phyloP scores from a whole-genome alignment of 1,140 invertebrate genomes.

The Venturia canescens region DNA sequence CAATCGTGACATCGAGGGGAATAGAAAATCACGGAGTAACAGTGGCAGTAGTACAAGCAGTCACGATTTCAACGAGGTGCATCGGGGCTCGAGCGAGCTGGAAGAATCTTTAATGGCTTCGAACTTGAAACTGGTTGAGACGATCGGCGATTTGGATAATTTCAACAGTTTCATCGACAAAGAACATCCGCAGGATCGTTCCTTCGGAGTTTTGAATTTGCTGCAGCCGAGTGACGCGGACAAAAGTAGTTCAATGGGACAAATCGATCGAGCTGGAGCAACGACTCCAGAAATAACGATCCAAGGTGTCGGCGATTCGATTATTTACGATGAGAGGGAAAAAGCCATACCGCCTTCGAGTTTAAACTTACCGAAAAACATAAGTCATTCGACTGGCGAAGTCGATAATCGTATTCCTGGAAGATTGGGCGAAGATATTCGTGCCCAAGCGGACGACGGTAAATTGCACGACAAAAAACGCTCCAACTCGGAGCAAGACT shows the following conservation, averaged over 20 bases:
- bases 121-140: not conserved
- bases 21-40: slow-evolving; percentile 52
- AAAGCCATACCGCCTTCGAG: slow-evolving; percentile 77
- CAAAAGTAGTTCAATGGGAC: slow-evolving; percentile 52
- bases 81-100: not conserved
- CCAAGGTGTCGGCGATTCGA: slow-evolving; percentile 59
- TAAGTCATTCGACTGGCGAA: slow-evolving; percentile 84
- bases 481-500: slow-evolving; percentile 82
- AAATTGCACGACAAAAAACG: slow-evolving; percentile 74
- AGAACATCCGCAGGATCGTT: slow-evolving; percentile 33
- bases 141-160: slow-evolving; percentile 48
- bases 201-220: slow-evolving; percentile 51
- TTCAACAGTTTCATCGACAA: slow-evolving; percentile 55
- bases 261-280: slow-evolving; percentile 45
- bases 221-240: slow-evolving; percentile 52
- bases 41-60: slow-evolving; percentile 63
- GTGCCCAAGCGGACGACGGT: slow-evolving; percentile 54
- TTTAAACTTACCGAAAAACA: slow-evolving; percentile 79
- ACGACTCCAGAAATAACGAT: slow-evolving; percentile 83
- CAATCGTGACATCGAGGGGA: slow-evolving; percentile 45
- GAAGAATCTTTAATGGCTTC: not conserved
- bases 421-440: slow-evolving; percentile 39
- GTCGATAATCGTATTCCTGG: slow-evolving; percentile 71
- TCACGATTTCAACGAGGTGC: slow-evolving; percentile 56
- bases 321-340: slow-evolving; percentile 62